Evolutionary conservation across 2,888 invertebrate genomes (phyloP).

Genomic region (Alviniconcha strummeri): DNA sequence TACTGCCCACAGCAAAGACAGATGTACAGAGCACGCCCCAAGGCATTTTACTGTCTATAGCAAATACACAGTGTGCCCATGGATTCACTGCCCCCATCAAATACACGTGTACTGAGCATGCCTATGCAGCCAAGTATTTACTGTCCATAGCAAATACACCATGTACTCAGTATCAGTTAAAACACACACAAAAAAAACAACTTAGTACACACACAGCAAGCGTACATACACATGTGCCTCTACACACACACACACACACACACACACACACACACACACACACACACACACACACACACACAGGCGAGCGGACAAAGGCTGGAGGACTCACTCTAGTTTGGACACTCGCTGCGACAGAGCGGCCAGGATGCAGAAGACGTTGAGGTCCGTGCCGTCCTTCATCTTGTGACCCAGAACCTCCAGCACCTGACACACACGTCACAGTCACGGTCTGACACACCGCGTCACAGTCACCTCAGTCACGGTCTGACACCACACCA

Average conservation of each 20-base stretch:
- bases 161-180: neutral
- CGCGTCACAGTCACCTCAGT: too few species aligned
- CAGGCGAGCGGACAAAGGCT: neutral
- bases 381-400: conserved; percentile 66
- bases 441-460: neutral
- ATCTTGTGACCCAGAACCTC: conserved; percentile 67
- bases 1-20: too few species aligned
- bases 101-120: too few species aligned
- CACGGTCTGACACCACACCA: too few species aligned
- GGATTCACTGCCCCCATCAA: too few species aligned
- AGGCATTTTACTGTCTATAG: too few species aligned
- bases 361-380: conserved; percentile 68
- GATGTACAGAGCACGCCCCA: too few species aligned
- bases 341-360: conserved; percentile 69
- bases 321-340: conserved; percentile 65
- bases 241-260: too few species aligned
- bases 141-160: too few species aligned
- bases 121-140: too few species aligned
- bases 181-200: neutral
- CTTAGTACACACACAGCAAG: neutral
- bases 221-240: neutral
- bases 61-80: too few species aligned
- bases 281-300: too few species aligned
- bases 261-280: neutral
- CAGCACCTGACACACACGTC: conserved; percentile 55